phyloP scores from a whole-genome alignment of 2,113 vertebrate genomes.

The Struthio camelus region DNA sequence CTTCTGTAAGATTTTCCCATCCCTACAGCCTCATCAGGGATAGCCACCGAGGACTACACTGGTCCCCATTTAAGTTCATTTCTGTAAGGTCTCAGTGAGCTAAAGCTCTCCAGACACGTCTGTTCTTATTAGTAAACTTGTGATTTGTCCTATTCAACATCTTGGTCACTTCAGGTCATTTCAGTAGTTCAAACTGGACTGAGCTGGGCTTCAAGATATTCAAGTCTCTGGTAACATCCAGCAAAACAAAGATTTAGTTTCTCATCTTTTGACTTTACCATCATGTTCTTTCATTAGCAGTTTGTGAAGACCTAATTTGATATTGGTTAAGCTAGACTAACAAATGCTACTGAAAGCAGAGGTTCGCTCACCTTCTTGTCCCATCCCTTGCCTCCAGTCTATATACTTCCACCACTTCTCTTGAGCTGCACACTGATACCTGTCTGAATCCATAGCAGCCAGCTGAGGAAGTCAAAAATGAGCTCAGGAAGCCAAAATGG shows the following conservation, averaged over 20 bases:
- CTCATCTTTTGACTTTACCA: neutral
- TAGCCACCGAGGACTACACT: neutral
- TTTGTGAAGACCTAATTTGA: neutral
- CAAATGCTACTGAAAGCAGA: neutral
- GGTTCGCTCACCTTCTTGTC: neutral
- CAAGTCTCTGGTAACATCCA: neutral
- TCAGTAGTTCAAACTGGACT: neutral
- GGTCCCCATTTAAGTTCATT: neutral
- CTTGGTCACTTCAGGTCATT: neutral
- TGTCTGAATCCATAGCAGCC: neutral
- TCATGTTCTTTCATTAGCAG: neutral
- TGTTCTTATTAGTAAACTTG: neutral
- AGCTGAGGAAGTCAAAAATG: neutral
- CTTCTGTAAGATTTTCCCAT: neutral
- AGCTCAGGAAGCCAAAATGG: neutral
- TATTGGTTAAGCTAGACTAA: neutral
- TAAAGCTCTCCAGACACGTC: neutral
- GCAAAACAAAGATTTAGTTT: neutral
- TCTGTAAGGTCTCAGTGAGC: neutral
- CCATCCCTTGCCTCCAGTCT: neutral
- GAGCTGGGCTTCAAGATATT: neutral
- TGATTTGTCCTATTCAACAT: neutral
- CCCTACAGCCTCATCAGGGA: neutral
- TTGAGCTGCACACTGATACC: neutral
- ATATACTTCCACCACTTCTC: neutral